Conservation (phyloP, 2,797 vertebrate species). For the Poecile montanus region DNA sequence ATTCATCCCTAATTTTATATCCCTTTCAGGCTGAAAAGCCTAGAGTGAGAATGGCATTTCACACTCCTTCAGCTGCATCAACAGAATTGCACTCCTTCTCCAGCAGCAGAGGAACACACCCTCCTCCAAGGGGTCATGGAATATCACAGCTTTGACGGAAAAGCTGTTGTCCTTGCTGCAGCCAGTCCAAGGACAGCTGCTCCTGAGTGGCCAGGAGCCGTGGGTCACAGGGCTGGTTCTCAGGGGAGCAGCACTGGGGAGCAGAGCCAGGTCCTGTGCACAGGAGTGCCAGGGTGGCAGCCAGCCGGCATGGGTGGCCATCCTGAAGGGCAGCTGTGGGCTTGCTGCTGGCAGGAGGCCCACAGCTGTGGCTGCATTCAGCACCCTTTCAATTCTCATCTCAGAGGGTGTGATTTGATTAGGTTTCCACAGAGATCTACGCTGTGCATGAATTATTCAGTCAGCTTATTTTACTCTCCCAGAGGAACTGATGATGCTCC, state of each 20-base stretch:
- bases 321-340: neutral
- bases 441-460: constrained; percentile 51
- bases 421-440: constrained; percentile 14
- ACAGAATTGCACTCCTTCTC: neutral
- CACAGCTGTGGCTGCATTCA: neutral
- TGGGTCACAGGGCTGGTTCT: neutral
- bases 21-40: neutral
- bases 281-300: neutral
- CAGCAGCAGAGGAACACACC: fast-evolving
- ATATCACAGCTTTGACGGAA: neutral
- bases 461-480: constrained; percentile 25
- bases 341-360: neutral
- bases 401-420: neutral
- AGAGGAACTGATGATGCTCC: neutral
- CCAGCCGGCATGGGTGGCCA: fast-evolving
- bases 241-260: neutral
- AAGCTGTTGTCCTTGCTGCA: neutral
- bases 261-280: fast-evolving
- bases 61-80: neutral
- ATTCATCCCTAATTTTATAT: neutral
- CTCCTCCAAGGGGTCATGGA: neutral
- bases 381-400: neutral
- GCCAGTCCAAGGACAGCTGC: neutral
- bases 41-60: neutral
- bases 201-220: neutral